These are phyloP conservation scores for Tadarida brasiliensis DNA, from an alignment of 2,797 vertebrate genomes.

Conservation along the genomic window DNA sequence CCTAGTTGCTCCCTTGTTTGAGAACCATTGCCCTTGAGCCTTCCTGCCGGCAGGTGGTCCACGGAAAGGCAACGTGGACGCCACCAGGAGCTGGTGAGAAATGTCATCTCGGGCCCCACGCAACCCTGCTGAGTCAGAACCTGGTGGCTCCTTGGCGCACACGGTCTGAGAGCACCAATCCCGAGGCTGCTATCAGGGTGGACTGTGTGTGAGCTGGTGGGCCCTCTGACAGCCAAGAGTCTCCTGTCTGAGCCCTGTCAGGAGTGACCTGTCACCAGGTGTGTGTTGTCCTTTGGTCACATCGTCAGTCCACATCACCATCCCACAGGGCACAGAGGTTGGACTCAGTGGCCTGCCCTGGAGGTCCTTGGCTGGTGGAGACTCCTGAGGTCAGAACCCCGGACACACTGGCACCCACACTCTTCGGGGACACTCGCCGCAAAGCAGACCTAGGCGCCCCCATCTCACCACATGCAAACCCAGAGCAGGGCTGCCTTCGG, in stretches of 20 bases:
- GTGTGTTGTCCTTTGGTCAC: neutral
- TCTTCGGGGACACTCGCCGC: fast-evolving
- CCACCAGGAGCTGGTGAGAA: neutral
- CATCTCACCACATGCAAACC: neutral
- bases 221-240: neutral
- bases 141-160: fast-evolving
- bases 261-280: neutral
- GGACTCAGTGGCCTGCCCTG: neutral
- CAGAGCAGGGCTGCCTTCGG: neutral
- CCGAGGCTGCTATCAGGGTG: neutral
- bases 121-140: neutral
- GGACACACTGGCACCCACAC: too few species aligned
- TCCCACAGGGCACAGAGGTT: neutral
- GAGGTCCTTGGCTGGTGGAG: neutral
- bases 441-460: fast-evolving
- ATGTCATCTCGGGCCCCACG: neutral
- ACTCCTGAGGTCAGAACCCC: neutral
- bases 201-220: neutral
- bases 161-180: neutral
- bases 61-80: fast-evolving
- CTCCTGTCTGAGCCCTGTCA: neutral
- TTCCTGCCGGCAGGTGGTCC: neutral
- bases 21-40: neutral
- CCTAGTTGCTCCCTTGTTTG: neutral
- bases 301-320: neutral